Conservation (phyloP, 2,113 vertebrate genomes). For the Lamprologus tigripictilis region DNA sequence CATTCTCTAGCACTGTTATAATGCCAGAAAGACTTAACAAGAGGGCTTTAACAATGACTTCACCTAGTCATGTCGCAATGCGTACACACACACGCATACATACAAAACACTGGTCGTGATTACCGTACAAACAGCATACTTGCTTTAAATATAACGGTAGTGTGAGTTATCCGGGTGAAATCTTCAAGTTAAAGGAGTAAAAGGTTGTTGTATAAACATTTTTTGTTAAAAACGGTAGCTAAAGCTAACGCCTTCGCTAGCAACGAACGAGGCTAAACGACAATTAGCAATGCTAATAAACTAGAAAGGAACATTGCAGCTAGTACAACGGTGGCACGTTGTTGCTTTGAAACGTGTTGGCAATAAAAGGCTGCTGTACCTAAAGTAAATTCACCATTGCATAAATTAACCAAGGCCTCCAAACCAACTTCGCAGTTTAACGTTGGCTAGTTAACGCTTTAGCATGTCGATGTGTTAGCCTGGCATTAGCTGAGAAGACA, state of each 20-base stretch:
- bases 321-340: background rate
- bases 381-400: background rate
- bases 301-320: background rate
- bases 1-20: background rate
- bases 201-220: background rate
- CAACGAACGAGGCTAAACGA: background rate
- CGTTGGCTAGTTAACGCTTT: background rate
- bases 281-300: background rate
- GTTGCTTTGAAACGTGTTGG: rapidly evolving
- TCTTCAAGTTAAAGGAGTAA: background rate
- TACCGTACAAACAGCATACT: background rate
- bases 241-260: background rate
- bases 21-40: background rate
- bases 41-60: background rate
- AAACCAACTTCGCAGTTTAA: background rate
- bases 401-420: background rate
- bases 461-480: slow-evolving; percentile 1
- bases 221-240: background rate
- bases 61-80: slow-evolving; percentile 34
- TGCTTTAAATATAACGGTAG: background rate
- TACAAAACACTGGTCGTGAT: background rate
- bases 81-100: background rate
- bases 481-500: slow-evolving; percentile 36
- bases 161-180: background rate
- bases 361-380: background rate